These are phyloP conservation scores for Synodontis membranacea DNA, from an alignment of 2,113 vertebrate genomes.

Conservation along the genomic window DNA sequence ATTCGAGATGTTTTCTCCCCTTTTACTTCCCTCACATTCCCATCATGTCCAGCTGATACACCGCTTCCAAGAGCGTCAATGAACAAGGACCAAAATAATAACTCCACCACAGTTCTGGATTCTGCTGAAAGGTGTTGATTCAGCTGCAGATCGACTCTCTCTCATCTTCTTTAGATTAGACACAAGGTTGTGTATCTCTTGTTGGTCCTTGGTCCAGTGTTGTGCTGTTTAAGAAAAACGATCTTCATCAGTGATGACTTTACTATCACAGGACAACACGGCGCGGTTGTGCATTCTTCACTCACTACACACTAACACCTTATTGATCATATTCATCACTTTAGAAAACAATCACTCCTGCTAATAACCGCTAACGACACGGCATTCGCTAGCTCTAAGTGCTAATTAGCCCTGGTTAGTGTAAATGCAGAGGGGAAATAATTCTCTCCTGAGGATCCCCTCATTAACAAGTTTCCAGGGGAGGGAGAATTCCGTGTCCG, in stretches of 20 bases:
- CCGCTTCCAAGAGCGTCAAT: no score
- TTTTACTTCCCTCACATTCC: background rate
- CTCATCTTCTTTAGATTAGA: no score
- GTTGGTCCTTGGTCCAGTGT: no score
- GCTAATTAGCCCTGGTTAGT: conserved; percentile 48
- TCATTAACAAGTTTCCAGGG: conserved; percentile 44
- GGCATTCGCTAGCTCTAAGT: background rate
- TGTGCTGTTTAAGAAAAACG: background rate
- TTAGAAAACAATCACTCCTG: background rate
- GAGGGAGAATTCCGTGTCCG: background rate
- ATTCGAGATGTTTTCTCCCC: background rate
- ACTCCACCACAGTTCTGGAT: background rate
- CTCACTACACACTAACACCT: background rate
- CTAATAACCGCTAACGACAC: background rate
- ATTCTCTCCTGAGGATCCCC: background rate
- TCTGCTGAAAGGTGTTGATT: background rate
- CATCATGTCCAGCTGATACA: no score
- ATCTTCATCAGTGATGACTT: background rate
- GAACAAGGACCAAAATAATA: no score
- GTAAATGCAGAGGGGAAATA: background rate
- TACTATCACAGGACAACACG: background rate
- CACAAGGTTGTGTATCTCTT: no score
- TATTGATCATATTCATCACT: background rate
- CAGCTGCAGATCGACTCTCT: no score
- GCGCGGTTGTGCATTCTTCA: background rate